Base-by-base conservation (phyloP, 2,888 invertebrate species). In the Ophioninae sp. region DNA sequence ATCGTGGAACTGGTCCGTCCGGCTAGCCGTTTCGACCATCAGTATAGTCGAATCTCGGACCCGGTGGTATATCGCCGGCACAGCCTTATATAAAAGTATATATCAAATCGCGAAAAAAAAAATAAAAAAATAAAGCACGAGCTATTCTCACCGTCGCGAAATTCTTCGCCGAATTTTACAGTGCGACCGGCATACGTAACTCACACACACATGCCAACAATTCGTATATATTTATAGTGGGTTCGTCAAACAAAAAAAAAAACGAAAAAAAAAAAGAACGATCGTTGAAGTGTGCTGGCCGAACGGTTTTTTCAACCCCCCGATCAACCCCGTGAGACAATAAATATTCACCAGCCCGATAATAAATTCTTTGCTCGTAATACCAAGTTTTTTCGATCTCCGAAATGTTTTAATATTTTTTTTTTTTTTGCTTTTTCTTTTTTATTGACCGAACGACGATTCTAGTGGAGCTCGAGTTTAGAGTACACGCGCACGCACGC, bases 21-120 rank as follows among this genome's bases (percentile, higher is more conserved):
- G 86, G 85, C 86, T 84, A 87, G 86, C 86, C 86, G 82, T 77
- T 76, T 83, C 86, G 86, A 87, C 87, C 87, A 90, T 90, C 90
- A 90, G 90, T 90, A 84, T 81, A 84, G 84, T 81, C 20, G 84
- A 81, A 79, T 71, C 87, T 88, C 88, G 86, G 87, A 90, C 88
- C 88, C 86, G 87, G 87, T 83, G 86, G 75, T 81, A 83, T 84
- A 79, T 79, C 72, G 59, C 86, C 84, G 81, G 83, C 82, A 44
- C 10, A 83, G 82, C 85, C 77, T 65, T 68, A 71, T 72, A 79
- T 79, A 81, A 71, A 75, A 73, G 56, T 41, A 41, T 72, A 79
- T 79, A 77, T 61, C 68, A 72, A 68, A 64, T 76, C 63, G 76
- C 41, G 63, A 73, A 84, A 81, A 30, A 30, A 30, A 30, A 30